phyloP scores from a whole-genome alignment of 1,140 invertebrate genomes.

The Aethina tumida region DNA sequence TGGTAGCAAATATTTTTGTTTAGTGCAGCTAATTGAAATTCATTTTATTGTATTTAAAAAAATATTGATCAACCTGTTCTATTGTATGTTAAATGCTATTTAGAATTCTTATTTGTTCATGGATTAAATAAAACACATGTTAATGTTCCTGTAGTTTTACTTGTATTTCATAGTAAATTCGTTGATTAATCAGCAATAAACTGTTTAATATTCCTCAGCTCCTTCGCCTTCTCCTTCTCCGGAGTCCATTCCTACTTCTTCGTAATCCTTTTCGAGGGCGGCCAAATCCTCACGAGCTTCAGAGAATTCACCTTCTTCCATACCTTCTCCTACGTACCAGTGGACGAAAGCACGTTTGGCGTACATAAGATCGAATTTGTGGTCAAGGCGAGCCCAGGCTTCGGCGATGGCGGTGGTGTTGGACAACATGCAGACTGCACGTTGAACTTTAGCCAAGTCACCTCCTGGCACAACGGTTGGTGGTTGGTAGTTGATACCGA shows the following conservation, averaged over 20 bases:
- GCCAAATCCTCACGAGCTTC: constrained; percentile 81
- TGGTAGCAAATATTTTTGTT: no score
- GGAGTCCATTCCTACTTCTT: constrained; percentile 47
- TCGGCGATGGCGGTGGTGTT: constrained; percentile 84
- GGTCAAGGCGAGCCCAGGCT: constrained; percentile 70
- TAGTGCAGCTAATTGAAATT: no score
- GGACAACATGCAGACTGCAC: constrained; percentile 78
- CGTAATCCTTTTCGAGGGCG: constrained; percentile 75
- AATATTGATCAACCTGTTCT: no score
- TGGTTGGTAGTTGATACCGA: constrained; percentile 70
- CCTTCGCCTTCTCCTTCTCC: constrained; percentile 53
- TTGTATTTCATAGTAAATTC: no score
- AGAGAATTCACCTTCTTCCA: constrained; percentile 79
- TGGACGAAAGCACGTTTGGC: constrained; percentile 78
- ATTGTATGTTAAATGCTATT: no score
- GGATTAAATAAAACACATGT: no score
- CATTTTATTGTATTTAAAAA: no score
- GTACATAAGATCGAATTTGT: constrained; percentile 79
- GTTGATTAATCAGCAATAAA: no score
- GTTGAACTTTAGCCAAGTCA: constrained; percentile 74
- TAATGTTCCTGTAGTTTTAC: no score
- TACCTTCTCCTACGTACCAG: constrained; percentile 79
- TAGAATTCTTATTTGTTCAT: no score
- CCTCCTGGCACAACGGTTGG: constrained; percentile 70
- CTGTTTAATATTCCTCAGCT: constrained; percentile 58